Conservation (phyloP, 2,113 vertebrate species). For the Amazona vittata region DNA sequence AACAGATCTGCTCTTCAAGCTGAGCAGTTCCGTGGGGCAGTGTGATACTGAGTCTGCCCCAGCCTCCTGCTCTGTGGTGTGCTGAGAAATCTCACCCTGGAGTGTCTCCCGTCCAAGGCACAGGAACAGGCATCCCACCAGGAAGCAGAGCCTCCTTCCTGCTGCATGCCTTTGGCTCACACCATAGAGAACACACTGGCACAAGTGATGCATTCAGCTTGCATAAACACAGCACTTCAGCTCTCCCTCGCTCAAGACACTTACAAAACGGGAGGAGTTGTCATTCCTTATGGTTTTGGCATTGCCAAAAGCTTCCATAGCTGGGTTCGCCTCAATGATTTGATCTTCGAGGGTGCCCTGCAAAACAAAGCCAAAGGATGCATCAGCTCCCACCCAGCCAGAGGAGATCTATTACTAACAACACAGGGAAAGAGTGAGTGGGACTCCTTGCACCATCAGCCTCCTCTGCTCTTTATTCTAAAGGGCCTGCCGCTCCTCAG, state of each 20-base stretch:
- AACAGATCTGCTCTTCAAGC: not conserved
- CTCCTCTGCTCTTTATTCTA: not conserved
- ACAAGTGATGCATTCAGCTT: not conserved
- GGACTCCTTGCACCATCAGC: not conserved
- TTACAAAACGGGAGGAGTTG: constrained; percentile 95
- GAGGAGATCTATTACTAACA: not conserved
- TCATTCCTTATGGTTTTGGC: constrained; percentile 95
- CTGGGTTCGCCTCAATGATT: constrained; percentile 95
- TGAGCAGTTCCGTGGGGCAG: not conserved
- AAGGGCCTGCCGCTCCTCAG: not conserved
- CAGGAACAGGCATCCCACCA: not conserved
- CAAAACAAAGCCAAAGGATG: not conserved
- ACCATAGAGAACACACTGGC: not conserved
- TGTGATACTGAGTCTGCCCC: not conserved
- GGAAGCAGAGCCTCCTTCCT: not conserved
- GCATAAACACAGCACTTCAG: accelerated
- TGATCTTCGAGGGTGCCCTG: constrained; percentile 96
- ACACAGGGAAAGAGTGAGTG: not conserved
- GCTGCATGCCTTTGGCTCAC: not conserved
- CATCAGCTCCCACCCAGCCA: not conserved
- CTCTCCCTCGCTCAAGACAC: constrained; percentile 20
- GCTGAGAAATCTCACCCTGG: not conserved
- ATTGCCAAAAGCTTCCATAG: constrained; percentile 95
- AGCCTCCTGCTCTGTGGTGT: not conserved
- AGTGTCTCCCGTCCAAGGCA: not conserved